Evolutionary conservation across 2,888 invertebrate genomes (phyloP), one percentile per base, ranked within the genome.

Genomic region (Acrobasis repandana): DNA sequence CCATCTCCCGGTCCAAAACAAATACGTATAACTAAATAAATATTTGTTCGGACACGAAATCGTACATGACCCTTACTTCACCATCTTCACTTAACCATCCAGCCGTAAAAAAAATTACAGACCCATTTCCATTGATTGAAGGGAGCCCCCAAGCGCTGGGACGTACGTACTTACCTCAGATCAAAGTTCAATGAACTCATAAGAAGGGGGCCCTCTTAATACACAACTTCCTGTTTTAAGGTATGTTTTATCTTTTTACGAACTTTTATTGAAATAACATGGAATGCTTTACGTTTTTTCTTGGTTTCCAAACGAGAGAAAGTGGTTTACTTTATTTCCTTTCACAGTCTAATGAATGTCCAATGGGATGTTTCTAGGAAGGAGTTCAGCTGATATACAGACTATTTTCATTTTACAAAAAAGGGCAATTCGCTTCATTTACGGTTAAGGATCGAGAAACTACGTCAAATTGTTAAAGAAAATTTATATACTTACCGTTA

Each of bases 71-170:
- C 54, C 54, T 54, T 11, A 20, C 34, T 1, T n/a, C 52, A 16
- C 14, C 54, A 20, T 54, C 36, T 54, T 43, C 54, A 43, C 54
- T 38, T 43, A 54, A 18, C 18, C 54, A 54, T n/a, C 43, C 54
- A 54, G 54, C 54, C 43, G 54, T 54, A n/a, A 54, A 54, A 54
- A 54, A 54, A 54, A 54, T 54, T 54, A 54, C 54, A 20, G 38
- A 36, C 54, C 54, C 38, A 54, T 54, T 54, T 18, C 20, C 20
- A 20, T 54, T 36, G 54, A 54, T 54, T 54, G 38, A 16, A 54
- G 20, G 54, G 38, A 38, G 38, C 38, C 34, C 34, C 33, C n/a
- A 38, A 34, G 34, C 20, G 20, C 43, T 16, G 52, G 38, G 54
- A 43, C 54, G 38, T 9, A 18, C 36, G 14, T 38, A 38, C 54